Percentiles rank a stretch among this genome's conserved stretches.
Evolutionary conservation across 2,888 invertebrate species (phyloP).

Genomic region (Melanotus villosus): DNA sequence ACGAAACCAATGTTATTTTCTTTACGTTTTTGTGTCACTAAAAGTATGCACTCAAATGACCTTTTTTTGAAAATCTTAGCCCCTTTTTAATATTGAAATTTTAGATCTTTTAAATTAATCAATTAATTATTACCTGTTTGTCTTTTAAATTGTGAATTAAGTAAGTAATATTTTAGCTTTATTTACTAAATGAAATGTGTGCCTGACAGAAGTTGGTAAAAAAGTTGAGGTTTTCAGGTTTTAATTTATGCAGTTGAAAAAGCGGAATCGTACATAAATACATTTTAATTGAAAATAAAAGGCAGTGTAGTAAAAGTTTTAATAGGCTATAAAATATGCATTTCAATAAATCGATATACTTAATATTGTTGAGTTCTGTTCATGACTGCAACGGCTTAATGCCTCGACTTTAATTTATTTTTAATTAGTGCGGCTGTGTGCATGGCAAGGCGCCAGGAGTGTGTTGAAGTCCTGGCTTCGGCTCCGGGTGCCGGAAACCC

Average conservation of each 20-base stretch:
- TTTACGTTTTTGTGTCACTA: too few species aligned
- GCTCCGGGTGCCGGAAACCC: constrained; percentile 41
- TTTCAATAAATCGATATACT: constrained; percentile 45
- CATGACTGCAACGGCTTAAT: constrained; percentile 53
- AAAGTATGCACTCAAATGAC: too few species aligned
- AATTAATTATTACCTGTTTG: too few species aligned
- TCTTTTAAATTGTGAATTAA: too few species aligned
- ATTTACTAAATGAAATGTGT: too few species aligned
- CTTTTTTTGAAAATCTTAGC: too few species aligned
- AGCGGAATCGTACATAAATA: constrained; percentile 18
- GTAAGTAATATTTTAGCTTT: too few species aligned
- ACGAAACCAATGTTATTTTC: too few species aligned
- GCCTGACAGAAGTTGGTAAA: too few species aligned
- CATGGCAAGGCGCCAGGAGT: constrained; percentile 53
- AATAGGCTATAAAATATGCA: constrained; percentile 44
- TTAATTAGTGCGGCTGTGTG: constrained; percentile 56
- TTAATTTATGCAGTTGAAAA: constrained; percentile 18
- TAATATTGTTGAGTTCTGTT: constrained; percentile 54
- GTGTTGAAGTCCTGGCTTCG: constrained; percentile 44
- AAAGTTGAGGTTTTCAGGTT: neutral
- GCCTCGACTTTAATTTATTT: constrained; percentile 57
- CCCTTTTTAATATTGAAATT: too few species aligned
- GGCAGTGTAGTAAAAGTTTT: constrained; percentile 30
- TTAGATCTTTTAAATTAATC: too few species aligned
- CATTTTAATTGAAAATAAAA: constrained; percentile 6